Conservation (phyloP, 2,797 vertebrate species). For the Echeneis naucrates region DNA sequence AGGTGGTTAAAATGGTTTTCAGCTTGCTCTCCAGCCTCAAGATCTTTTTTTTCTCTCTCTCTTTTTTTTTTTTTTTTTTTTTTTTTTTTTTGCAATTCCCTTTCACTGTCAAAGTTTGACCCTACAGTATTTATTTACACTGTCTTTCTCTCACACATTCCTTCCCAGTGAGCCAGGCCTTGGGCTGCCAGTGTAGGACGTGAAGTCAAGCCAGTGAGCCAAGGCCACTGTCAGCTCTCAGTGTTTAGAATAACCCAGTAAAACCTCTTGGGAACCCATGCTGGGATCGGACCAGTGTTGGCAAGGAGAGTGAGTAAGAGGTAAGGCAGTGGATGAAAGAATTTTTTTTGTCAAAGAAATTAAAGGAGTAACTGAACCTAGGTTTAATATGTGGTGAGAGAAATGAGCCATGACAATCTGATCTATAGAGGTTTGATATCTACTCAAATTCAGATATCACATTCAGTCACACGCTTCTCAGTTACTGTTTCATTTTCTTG, state of each 20-base stretch:
- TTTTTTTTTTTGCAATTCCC: slow-evolving; percentile 14
- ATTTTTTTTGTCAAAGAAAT: neutral
- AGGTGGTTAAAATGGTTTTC: slow-evolving; percentile 56
- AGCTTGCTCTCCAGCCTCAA: slow-evolving; percentile 6
- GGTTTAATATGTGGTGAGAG: neutral
- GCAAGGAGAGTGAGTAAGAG: slow-evolving; percentile 34
- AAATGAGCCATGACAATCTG: neutral
- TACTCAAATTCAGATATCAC: neutral
- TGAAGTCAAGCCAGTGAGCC: slow-evolving; percentile 65
- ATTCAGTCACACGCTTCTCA: neutral
- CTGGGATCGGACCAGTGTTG: slow-evolving; percentile 27
- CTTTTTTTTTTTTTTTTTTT: slow-evolving; percentile 30
- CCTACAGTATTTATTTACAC: slow-evolving; percentile 93
- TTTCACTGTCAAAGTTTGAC: slow-evolving; percentile 54
- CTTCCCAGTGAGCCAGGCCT: slow-evolving; percentile 89
- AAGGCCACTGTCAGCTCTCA: slow-evolving; percentile 81
- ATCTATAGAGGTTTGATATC: slow-evolving; percentile 1
- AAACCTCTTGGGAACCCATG: slow-evolving; percentile 71
- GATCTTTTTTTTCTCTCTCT: slow-evolving; percentile 19
- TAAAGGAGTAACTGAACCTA: slow-evolving; percentile 1
- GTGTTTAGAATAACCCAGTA: slow-evolving; percentile 80
- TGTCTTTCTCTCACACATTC: slow-evolving; percentile 93
- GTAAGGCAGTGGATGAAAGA: slow-evolving; percentile 31
- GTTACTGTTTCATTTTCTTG: neutral
- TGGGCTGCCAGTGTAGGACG: slow-evolving; percentile 72